Evolutionary conservation across 2,888 invertebrate species (phyloP), one percentile per base, ranked within the genome.

Genomic region (Eupeodes latifasciatus): DNA sequence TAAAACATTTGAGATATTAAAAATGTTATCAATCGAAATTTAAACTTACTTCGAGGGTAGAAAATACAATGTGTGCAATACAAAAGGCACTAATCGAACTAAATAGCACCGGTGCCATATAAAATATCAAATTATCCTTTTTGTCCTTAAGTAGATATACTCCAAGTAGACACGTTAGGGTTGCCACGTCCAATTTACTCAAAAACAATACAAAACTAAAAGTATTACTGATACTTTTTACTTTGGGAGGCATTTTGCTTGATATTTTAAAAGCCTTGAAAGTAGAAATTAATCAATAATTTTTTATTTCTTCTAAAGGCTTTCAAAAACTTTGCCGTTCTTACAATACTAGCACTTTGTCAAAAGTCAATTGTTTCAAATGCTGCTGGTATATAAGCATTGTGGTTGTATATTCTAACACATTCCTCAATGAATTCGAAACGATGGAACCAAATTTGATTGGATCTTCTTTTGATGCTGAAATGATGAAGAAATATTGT

Each of bases 371-470:
- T 96, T 75, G 98, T 97, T 93, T 98, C 97, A 91, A 98, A 98
- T 12, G 98, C 98, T 86, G 98, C 97, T 69, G 98, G 97, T 0
- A 98, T 98, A 92, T 98, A 99, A 0, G 98, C 98, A 93, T 98
- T 98, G 92, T 98, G 98, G 93, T 98, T 98, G 92, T 99, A 95
- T 92, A 97, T 98, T 55, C 97, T 96, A 90, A 99, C n/a, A 36
- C 7, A 12, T 19, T 55, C 40, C n/a, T 69, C 55, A 40, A 69
- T 1, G 19, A 4, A 9, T 69, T 55, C 14, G 4, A 69, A 9
- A 40, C 69, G 69, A 4, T 19, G 4, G 12, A 55, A 9, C 69
- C 55, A 69, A 7, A 19, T 2, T 5, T 40, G 14, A 40, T 40
- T 55, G 5, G 16, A 4, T 9, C 4, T 40, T 55, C 40, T 16